These are phyloP conservation scores for Leptopilina boulardi DNA, from an alignment of 1,140 invertebrate genomes.

Conservation along the genomic window DNA sequence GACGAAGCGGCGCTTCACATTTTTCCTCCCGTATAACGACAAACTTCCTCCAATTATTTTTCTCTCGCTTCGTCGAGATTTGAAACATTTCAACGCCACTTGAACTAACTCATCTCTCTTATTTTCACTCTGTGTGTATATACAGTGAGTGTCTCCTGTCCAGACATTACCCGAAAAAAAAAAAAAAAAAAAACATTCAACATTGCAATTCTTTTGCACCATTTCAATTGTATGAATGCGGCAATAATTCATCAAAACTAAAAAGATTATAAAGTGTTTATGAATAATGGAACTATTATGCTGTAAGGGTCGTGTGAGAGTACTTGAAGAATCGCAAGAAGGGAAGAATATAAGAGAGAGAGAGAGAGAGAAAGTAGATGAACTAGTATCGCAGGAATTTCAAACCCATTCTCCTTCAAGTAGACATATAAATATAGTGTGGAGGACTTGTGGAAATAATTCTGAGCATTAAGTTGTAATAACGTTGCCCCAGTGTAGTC, in stretches of 20 bases:
- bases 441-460: constrained; percentile 59
- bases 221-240: constrained; percentile 65
- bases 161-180: constrained; percentile 28
- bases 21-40: constrained; percentile 65
- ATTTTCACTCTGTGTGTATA: constrained; percentile 35
- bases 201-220: constrained; percentile 52
- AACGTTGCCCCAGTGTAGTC: constrained; percentile 56
- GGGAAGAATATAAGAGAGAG: background rate
- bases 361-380: constrained; percentile 7
- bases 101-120: constrained; percentile 63
- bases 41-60: constrained; percentile 74
- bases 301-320: constrained; percentile 27
- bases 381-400: constrained; percentile 1
- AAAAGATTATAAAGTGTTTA: constrained; percentile 74
- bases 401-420: constrained; percentile 28
- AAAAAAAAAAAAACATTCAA: background rate
- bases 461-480: constrained; percentile 68
- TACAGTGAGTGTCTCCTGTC: constrained; percentile 30
- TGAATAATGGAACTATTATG: constrained; percentile 72
- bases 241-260: constrained; percentile 69
- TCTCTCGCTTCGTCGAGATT: constrained; percentile 61
- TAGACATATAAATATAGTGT: constrained; percentile 56
- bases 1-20: constrained; percentile 49
- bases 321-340: background rate
- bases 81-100: constrained; percentile 71